Conservation (phyloP, 2,113 vertebrate genomes). For the Hippocampus guttulatus region DNA sequence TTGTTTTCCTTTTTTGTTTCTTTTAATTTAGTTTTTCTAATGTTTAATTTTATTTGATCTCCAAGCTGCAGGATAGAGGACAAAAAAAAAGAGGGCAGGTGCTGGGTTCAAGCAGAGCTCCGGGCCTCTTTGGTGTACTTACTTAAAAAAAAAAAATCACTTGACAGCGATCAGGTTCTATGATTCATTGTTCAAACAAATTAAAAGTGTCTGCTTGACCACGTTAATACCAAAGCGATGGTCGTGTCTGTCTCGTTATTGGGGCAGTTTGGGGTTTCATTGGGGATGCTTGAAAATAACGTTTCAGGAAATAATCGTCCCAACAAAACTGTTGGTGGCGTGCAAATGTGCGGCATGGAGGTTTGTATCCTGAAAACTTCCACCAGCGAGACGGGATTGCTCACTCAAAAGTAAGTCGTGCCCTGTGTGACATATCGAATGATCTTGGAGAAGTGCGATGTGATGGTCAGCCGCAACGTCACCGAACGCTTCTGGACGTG, state of each 20-base stretch:
- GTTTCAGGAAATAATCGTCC: no score
- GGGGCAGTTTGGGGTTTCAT: neutral
- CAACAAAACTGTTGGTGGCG: no score
- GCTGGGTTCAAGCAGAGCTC: conserved; percentile 37
- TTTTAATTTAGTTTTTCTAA: conserved; percentile 1
- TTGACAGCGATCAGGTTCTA: conserved; percentile 57
- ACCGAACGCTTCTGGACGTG: no score
- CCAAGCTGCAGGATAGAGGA: conserved; percentile 38
- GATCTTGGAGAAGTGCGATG: no score
- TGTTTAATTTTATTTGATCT: conserved; percentile 44
- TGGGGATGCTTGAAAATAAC: neutral
- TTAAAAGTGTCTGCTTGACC: conserved; percentile 67
- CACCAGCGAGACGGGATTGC: no score
- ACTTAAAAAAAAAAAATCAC: conserved; percentile 37
- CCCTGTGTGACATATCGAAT: no score
- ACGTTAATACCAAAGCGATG: conserved; percentile 55
- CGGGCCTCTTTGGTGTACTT: conserved; percentile 48
- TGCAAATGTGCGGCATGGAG: no score
- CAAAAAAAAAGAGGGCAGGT: conserved; percentile 28
- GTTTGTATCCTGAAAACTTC: no score
- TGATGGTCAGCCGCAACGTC: no score
- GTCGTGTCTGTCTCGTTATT: conserved; percentile 29
- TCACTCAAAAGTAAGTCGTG: no score
- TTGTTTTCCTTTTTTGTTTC: conserved; percentile 1
- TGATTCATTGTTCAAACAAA: conserved; percentile 57